Percentiles rank a stretch among this genome's conserved stretches.
phyloP scores from a whole-genome alignment of 2,113 vertebrate genomes.

The Rhizomys pruinosus region DNA sequence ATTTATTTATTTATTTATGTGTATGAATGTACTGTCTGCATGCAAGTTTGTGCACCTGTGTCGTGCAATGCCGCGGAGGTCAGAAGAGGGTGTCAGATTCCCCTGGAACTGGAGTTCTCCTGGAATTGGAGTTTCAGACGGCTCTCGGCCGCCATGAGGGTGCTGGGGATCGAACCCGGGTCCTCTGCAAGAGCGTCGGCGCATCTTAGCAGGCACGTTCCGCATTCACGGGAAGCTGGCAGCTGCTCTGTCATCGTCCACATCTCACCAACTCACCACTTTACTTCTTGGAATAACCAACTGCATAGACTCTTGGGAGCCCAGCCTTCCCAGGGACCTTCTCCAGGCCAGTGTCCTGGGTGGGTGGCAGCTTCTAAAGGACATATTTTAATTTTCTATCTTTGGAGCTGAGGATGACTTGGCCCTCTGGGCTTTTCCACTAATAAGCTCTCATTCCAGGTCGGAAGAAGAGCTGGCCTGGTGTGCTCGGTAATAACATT shows the following conservation, averaged over 20 bases:
- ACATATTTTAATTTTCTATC: background rate
- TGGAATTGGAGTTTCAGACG: no score
- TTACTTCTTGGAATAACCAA: background rate
- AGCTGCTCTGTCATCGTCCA: background rate
- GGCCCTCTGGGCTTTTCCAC: background rate
- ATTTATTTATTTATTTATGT: no score
- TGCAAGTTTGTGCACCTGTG: no score
- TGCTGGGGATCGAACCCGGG: no score
- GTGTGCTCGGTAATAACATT: background rate
- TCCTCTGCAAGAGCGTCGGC: no score
- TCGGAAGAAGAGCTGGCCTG: background rate
- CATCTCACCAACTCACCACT: background rate
- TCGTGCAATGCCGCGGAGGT: no score
- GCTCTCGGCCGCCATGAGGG: no score
- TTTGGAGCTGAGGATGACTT: background rate
- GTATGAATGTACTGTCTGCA: no score
- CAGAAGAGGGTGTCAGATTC: no score
- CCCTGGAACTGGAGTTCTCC: no score
- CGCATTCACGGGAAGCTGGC: background rate
- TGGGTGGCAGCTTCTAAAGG: background rate
- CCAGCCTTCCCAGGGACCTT: background rate
- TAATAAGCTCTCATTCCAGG: background rate
- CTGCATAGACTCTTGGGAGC: background rate
- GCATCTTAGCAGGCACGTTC: background rate
- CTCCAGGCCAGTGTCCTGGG: background rate